Evolutionary conservation across 2,888 invertebrate species (phyloP).

Genomic region (Oscheius myriophilus): DNA sequence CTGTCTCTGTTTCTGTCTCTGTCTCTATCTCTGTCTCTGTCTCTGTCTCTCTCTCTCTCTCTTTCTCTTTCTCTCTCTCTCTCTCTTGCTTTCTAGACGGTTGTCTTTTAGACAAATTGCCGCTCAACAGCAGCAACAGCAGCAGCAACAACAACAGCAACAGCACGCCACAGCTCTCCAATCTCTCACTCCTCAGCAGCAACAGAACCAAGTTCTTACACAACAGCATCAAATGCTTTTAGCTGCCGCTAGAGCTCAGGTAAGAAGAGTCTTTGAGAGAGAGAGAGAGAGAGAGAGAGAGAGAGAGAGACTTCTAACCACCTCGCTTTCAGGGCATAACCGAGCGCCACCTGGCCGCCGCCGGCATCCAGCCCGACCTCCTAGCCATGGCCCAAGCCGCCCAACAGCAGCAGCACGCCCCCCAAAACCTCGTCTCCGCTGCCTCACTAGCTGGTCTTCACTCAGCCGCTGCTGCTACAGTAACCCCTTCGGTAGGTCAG

Average conservation of each 20-base stretch:
- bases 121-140: constrained; percentile 34
- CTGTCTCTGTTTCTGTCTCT: background rate
- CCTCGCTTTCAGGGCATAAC: constrained; percentile 6
- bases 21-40: background rate
- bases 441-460: background rate
- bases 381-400: constrained; percentile 10
- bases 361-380: constrained; percentile 24
- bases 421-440: background rate
- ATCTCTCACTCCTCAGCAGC: constrained; percentile 19
- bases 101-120: constrained; percentile 6
- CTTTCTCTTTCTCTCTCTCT: constrained; percentile 1
- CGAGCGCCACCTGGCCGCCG: constrained; percentile 5
- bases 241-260: constrained; percentile 23
- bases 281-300: no score
- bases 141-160: constrained; percentile 20
- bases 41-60: constrained; percentile 1
- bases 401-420: background rate
- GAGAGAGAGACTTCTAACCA: no score
- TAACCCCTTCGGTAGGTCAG: constrained; percentile 12
- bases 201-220: constrained; percentile 6
- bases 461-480: constrained; percentile 13
- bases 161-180: constrained; percentile 6
- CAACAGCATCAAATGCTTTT: constrained; percentile 18
- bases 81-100: background rate
- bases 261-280: no score